Conservation (phyloP, 30 jellyfish, hydroid and myxozoan genomes). For the Turritopsis dohrnii region DNA sequence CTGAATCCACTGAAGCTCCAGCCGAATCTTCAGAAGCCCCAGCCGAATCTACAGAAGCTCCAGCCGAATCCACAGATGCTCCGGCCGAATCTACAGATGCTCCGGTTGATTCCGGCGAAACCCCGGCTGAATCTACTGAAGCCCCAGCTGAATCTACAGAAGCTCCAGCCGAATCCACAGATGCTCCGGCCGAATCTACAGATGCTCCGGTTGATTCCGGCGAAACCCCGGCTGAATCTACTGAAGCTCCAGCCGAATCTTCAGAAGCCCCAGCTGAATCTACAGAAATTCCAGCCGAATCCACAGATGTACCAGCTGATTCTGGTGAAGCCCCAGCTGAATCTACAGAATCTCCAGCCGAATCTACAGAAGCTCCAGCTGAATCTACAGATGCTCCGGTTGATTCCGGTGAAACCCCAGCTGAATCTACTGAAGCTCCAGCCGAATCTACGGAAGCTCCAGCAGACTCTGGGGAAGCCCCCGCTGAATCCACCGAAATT, state of each 20-base stretch:
- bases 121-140: background rate
- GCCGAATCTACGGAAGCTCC: background rate
- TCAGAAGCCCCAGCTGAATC: background rate
- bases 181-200: too few relatives aligned
- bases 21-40: constrained; percentile 2
- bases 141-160: background rate
- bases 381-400: background rate
- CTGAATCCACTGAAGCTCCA: background rate
- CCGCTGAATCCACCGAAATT: background rate
- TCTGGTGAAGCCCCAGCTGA: background rate
- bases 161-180: too few relatives aligned
- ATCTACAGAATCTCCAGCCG: too few relatives aligned
- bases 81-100: background rate
- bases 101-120: background rate
- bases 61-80: constrained; percentile 2
- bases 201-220: too few relatives aligned
- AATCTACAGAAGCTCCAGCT: background rate
- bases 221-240: too few relatives aligned
- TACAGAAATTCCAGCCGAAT: too few relatives aligned
- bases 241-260: background rate
- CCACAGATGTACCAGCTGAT: too few relatives aligned
- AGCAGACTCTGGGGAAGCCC: background rate
- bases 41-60: background rate
- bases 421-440: background rate
- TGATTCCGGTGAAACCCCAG: background rate